phyloP scores from a whole-genome alignment of 1,140 invertebrate species.

The Linepithema humile region DNA sequence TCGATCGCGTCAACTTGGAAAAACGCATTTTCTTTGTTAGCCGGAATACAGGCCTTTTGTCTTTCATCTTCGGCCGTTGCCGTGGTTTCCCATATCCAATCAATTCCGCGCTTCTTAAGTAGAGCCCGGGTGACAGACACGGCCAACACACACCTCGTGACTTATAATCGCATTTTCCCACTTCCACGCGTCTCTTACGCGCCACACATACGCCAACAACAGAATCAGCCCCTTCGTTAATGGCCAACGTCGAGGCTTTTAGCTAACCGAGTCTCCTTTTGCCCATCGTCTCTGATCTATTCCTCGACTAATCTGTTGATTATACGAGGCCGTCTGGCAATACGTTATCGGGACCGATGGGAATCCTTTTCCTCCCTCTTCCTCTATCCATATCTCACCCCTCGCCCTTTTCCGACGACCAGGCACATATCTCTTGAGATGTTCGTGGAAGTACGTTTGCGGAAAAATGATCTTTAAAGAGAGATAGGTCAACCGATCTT shows the following conservation, averaged over 20 bases:
- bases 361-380: constrained; percentile 67
- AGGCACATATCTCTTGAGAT: constrained; percentile 52
- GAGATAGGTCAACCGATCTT: neutral
- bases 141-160: constrained; percentile 83
- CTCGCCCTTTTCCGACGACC: constrained; percentile 56
- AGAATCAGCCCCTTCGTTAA: constrained; percentile 81
- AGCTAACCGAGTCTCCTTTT: constrained; percentile 81
- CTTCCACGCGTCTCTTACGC: constrained; percentile 70
- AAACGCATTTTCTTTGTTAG: constrained; percentile 66
- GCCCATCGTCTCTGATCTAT: constrained; percentile 81
- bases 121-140: constrained; percentile 57
- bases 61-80: constrained; percentile 78
- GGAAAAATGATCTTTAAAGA: constrained; percentile 39
- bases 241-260: constrained; percentile 84
- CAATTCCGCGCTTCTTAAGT: constrained; percentile 71
- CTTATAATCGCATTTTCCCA: constrained; percentile 85
- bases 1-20: constrained; percentile 34
- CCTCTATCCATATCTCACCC: constrained; percentile 59
- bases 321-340: constrained; percentile 82
- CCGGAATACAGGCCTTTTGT: constrained; percentile 73
- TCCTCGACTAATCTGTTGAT: constrained; percentile 84
- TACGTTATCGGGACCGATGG: constrained; percentile 81
- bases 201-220: constrained; percentile 69
- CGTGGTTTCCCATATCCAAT: constrained; percentile 79
- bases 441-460: constrained; percentile 62